Evolutionary conservation across 1,140 invertebrate genomes (phyloP), one percentile per base, ranked within the genome.

Genomic region (Caenorhabditis inopinata): DNA sequence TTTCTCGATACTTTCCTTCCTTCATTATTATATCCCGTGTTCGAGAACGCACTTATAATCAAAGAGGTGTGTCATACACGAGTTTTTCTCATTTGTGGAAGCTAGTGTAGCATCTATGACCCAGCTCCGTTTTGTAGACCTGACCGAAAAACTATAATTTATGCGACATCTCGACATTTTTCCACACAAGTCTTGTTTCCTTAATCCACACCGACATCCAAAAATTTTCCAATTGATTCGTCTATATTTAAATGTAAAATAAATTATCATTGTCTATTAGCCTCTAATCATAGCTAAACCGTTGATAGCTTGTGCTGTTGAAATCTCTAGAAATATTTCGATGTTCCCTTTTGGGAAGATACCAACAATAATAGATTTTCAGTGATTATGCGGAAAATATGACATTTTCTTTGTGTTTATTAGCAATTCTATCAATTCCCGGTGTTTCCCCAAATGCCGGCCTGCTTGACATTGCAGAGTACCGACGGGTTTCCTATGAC

Each of bases 401-500:
- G 32, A 68, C 12, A 29, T 7, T 42, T 29, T 23, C 23, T 38
- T 25, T 38, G 12, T 58, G n/a, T 32, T 7, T 58, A n/a, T n/a
- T 58, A 58, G n/a, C n/a, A n/a, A n/a, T 21, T 68, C 58, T 5
- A 29, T 6, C 27, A 21, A 68, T 68, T 42, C 32, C 32, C 38
- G 32, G n/a, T 12, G 3, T 42, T 18, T 7, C 58, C 25, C 7
- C 58, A 21, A 68, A 16, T 42, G 58, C 58, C 58, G 58, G 58
- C n/a, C 16, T 68, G 21, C 38, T 68, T 42, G 58, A 68, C 58
- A 29, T 68, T 68, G 58, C 58, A 68, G 58, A 68, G 27, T 68
- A 68, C 32, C 58, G 58, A 38, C 58, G 58, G 58, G 58, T 68
- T 18, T 68, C 58, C 23, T 68, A 68, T 68, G 58, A 68, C 58